These are phyloP conservation scores for Neoniphon sammara DNA, from an alignment of 2,797 vertebrate genomes.

Conservation along the genomic window DNA sequence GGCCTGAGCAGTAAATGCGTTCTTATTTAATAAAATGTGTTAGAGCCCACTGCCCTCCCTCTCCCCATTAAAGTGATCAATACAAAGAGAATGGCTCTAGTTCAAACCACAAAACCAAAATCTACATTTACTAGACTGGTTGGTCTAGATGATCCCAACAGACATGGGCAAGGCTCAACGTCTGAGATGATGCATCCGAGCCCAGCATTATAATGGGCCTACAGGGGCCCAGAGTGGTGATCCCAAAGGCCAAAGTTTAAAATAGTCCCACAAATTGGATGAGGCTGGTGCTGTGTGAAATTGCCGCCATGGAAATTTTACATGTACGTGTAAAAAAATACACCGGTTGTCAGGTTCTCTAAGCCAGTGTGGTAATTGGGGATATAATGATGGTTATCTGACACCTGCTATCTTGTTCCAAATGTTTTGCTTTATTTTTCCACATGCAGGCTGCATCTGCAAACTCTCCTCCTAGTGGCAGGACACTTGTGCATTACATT, in stretches of 20 bases:
- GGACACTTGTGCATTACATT: slow-evolving; percentile 9
- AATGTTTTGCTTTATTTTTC: slow-evolving; percentile 26
- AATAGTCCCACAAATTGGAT: slow-evolving; percentile 63
- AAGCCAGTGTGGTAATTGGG: slow-evolving; percentile 3
- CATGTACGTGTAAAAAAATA: neutral
- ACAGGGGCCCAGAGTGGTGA: slow-evolving; percentile 4
- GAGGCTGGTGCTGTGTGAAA: slow-evolving; percentile 46
- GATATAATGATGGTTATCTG: slow-evolving; percentile 23
- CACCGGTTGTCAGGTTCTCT: slow-evolving; percentile 21
- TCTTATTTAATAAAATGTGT: slow-evolving; percentile 33
- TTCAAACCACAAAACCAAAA: neutral
- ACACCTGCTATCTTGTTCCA: slow-evolving; percentile 12
- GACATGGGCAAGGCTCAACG: slow-evolving; percentile 38
- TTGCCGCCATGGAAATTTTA: slow-evolving; percentile 34
- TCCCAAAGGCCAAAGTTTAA: slow-evolving; percentile 54
- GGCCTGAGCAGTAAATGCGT: slow-evolving; percentile 7
- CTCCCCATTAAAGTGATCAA: slow-evolving; percentile 30
- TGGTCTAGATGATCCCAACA: slow-evolving; percentile 36
- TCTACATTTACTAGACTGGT: slow-evolving; percentile 15
- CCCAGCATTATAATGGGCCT: slow-evolving; percentile 47
- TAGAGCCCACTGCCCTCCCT: slow-evolving; percentile 4
- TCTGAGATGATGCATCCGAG: slow-evolving; percentile 42
- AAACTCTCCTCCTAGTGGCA: slow-evolving; percentile 26
- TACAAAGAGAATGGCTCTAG: slow-evolving; percentile 7
- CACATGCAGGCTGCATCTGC: slow-evolving; percentile 8